These are phyloP conservation scores for Nebria brevicollis DNA, from an alignment of 2,888 invertebrate genomes.

Conservation along the genomic window DNA sequence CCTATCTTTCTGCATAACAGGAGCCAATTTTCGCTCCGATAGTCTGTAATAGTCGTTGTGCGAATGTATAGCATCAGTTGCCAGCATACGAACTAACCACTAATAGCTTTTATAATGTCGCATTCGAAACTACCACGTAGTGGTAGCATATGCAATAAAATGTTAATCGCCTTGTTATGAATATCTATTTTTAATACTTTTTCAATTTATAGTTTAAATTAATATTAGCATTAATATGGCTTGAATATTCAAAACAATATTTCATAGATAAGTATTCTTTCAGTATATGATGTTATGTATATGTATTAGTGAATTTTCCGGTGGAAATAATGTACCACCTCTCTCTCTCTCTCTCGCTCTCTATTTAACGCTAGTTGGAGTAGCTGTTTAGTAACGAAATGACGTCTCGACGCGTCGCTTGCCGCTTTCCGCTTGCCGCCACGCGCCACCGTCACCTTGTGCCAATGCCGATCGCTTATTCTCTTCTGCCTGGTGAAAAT, in stretches of 20 bases:
- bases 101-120: not conserved
- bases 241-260: no score
- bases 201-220: no score
- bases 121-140: not conserved
- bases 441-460: slow-evolving; percentile 9
- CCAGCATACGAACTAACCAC: not conserved
- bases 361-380: not conserved
- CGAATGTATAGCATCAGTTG: not conserved
- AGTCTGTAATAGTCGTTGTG: slow-evolving; percentile 15
- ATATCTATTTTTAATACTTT: not conserved
- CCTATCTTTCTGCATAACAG: slow-evolving; percentile 37
- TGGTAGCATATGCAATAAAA: not conserved
- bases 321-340: not conserved
- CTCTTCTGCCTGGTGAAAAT: slow-evolving; percentile 51
- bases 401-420: not conserved
- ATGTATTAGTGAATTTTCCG: not conserved
- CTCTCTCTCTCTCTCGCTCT: not conserved
- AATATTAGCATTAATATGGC: no score
- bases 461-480: slow-evolving; percentile 30
- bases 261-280: no score
- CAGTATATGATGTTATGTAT: not conserved
- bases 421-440: no score
- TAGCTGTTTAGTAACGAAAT: not conserved
- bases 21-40: slow-evolving; percentile 37
- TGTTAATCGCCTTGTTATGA: not conserved